These are phyloP conservation scores for Epistrophe eligans DNA, from an alignment of 2,888 invertebrate genomes.

Conservation along the genomic window DNA sequence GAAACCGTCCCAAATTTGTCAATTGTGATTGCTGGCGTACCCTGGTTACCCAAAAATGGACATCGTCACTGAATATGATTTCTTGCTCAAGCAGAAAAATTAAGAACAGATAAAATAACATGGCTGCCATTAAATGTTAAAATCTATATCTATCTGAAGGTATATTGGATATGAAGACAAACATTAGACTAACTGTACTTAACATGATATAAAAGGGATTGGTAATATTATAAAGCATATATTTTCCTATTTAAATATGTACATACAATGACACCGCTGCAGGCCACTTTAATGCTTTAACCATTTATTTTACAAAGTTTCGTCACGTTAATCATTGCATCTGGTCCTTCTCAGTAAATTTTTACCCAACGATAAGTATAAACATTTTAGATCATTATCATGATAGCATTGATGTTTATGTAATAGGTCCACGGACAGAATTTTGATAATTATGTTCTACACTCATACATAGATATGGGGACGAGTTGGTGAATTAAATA, in stretches of 20 bases:
- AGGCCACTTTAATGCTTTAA: background rate
- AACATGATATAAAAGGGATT: background rate
- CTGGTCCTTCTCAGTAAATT: background rate
- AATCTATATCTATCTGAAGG: no score
- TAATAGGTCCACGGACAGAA: background rate
- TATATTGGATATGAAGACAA: no score
- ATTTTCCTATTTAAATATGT: background rate
- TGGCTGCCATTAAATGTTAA: no score
- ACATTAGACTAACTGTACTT: background rate
- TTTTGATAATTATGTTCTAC: background rate
- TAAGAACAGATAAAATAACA: no score
- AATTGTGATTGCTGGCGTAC: no score
- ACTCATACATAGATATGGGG: no score
- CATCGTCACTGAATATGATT: no score
- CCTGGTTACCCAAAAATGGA: no score
- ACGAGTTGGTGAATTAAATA: no score
- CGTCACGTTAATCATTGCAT: slow-evolving; percentile 31
- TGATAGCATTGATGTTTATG: background rate
- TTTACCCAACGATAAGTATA: background rate
- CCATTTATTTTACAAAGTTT: slow-evolving; percentile 32
- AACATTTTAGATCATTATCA: background rate
- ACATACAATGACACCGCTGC: background rate
- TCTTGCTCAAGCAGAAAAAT: no score
- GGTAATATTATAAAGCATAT: background rate
- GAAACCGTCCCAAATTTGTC: no score